Evolutionary conservation across 1,140 invertebrate species (phyloP), one percentile per base, ranked within the genome.

Genomic region (Aleiodes sp.): DNA sequence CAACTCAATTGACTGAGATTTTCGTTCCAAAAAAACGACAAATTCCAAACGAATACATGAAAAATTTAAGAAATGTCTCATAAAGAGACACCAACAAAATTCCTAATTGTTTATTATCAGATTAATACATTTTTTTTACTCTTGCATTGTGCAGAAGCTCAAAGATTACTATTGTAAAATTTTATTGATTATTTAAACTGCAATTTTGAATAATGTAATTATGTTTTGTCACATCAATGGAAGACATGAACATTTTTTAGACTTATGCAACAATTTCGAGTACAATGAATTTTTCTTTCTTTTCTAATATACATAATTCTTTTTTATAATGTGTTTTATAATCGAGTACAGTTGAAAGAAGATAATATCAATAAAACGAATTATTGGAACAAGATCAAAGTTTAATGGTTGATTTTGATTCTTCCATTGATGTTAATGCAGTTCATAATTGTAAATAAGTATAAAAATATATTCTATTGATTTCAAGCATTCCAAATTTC

Each of bases 381-480:
- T 16, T 10, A 3, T 4, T 52, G 21, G 2, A 26, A 52, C 16
- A 19, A 52, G 21, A 24, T 24, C 21, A 52, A 1, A 19, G 21
- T n/a, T n/a, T n/a, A n/a, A 2, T 24, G 4, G 4, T 52, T 24
- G 1, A 52, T 52, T 24, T 4, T 24, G 21, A 24, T 52, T 52
- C 21, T 52, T 21, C 41, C 46, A 52, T 26, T 52, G 21, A 52
- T 52, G 12, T 24, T 9, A 21, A 52, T 24, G 46, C 21, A 9
- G 46, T 52, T 52, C 39, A 52, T 52, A 24, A 52, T 52, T 52
- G 46, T 52, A 52, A 52, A 52, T 52, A 19, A 52, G 9, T 52
- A n/a, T n/a, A n/a, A 10, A 24, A 52, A 52, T 52, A 52, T 52
- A 52, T 52, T n/a, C n/a, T n/a, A n/a, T n/a, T n/a, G n/a, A n/a